phyloP scores from a whole-genome alignment of 2,113 vertebrate genomes.

The Notiomystis cincta region DNA sequence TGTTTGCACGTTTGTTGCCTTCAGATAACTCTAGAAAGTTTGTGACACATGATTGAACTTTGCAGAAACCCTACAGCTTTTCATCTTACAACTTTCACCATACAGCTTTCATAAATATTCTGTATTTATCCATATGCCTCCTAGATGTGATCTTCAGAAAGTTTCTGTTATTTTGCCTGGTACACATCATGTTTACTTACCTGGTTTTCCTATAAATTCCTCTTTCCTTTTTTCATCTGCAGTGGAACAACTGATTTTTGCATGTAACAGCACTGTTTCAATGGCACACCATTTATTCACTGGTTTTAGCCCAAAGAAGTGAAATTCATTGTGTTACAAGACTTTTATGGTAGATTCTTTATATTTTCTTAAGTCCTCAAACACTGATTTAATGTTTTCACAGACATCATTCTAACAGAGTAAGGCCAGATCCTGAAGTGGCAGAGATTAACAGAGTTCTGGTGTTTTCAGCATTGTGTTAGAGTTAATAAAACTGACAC shows the following conservation, averaged over 20 bases:
- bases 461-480: not conserved
- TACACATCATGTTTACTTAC: not conserved
- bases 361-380: not conserved
- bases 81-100: too few relatives aligned
- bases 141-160: not conserved
- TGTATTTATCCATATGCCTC: not conserved
- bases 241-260: not conserved
- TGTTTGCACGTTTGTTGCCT: not conserved
- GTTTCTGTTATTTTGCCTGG: not conserved
- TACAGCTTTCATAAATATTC: not conserved
- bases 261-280: not conserved
- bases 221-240: not conserved
- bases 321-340: not conserved
- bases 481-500: not conserved
- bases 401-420: not conserved
- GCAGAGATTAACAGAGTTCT: not conserved
- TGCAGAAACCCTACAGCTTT: not conserved
- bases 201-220: not conserved
- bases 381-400: not conserved
- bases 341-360: not conserved
- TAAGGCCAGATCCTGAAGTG: not conserved
- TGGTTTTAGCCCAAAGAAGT: not conserved
- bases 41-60: not conserved
- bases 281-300: not conserved
- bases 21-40: not conserved